Conservation (phyloP, 2,797 vertebrate genomes). For the Paratrypauchen microcephalus region DNA sequence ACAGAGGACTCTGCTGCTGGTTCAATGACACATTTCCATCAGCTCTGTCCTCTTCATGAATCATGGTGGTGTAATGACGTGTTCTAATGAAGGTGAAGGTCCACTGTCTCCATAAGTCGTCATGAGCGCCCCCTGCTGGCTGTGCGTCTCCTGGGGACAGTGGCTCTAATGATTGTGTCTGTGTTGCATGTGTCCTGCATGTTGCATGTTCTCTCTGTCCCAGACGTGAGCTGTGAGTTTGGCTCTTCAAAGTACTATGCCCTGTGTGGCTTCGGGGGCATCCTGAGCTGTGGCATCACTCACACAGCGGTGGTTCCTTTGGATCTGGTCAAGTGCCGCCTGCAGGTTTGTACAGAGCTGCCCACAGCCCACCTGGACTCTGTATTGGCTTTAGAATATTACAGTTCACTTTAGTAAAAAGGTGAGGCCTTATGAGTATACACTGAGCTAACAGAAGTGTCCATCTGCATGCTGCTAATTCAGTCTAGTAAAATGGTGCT, state of each 20-base stretch:
- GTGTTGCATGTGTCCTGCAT: slow-evolving; percentile 71
- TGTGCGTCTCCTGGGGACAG: not conserved
- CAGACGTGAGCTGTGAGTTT: slow-evolving; percentile 81
- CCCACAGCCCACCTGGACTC: not conserved
- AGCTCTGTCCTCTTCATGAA: slow-evolving; percentile 27
- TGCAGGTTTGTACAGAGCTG: slow-evolving; percentile 77
- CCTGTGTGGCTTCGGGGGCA: slow-evolving; percentile 82
- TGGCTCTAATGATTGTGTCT: slow-evolving; percentile 38
- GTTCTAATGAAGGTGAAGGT: slow-evolving; percentile 40
- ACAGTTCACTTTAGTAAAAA: too few relatives aligned
- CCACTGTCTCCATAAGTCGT: not conserved
- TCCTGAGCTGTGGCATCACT: slow-evolving; percentile 84
- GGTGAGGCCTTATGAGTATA: not conserved
- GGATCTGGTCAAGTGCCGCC: slow-evolving; percentile 83
- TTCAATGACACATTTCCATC: not conserved
- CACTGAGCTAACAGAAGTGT: not conserved
- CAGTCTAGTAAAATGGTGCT: not conserved
- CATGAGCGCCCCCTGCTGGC: not conserved
- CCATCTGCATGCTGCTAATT: not conserved
- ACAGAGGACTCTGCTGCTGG: not conserved
- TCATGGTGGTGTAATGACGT: slow-evolving; percentile 26
- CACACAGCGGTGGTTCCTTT: slow-evolving; percentile 83
- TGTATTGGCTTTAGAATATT: not conserved
- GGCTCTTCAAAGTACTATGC: slow-evolving; percentile 82
- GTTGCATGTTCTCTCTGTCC: slow-evolving; percentile 65